These are phyloP conservation scores for Apodemia mormo DNA, from an alignment of 2,888 invertebrate genomes.

Conservation along the genomic window DNA sequence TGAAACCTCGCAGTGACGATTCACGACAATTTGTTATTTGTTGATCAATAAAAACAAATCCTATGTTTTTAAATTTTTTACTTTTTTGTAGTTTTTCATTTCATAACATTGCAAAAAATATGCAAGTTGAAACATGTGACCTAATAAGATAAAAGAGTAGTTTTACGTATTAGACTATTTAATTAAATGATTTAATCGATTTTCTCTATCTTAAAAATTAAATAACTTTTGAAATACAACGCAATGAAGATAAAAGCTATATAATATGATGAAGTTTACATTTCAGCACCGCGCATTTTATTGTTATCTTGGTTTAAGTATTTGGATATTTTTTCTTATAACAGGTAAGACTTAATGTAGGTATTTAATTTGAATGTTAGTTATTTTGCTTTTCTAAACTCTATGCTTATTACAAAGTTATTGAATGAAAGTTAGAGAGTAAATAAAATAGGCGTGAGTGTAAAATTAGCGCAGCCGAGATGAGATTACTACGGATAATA, in stretches of 20 bases:
- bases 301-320: slow-evolving; percentile 89
- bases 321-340: slow-evolving; percentile 91
- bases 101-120: background rate
- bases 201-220: background rate
- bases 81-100: background rate
- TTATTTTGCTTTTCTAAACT: too few relatives aligned
- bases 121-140: background rate
- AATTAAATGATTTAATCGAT: too few relatives aligned
- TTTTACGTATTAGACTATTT: background rate
- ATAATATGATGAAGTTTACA: slow-evolving; percentile 72
- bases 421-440: background rate
- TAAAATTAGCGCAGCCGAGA: too few relatives aligned
- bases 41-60: background rate
- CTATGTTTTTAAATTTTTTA: background rate
- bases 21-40: background rate
- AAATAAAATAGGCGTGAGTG: too few relatives aligned
- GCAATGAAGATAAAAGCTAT: background rate
- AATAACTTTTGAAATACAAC: background rate
- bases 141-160: background rate
- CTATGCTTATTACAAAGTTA: background rate
- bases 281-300: slow-evolving; percentile 89
- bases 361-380: too few relatives aligned
- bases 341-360: slow-evolving; percentile 52
- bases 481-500: too few relatives aligned
- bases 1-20: too few relatives aligned